Evolutionary conservation across 2,797 vertebrate genomes (phyloP), one percentile per base, ranked within the genome.

Genomic region (Fistularia commersonii): DNA sequence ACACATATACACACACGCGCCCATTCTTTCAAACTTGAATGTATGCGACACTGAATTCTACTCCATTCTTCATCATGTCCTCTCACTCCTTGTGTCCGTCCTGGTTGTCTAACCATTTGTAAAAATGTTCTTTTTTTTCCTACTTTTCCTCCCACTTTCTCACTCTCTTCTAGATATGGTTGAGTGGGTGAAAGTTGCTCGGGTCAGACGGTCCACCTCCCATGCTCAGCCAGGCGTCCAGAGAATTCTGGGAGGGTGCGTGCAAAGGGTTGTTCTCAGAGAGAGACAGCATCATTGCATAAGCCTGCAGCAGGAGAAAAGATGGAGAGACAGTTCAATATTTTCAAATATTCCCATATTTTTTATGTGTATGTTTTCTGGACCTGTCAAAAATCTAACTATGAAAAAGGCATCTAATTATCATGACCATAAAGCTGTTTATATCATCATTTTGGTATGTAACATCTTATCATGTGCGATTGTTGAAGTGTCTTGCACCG

Each of bases 211-310:
- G 74, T 66, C 93, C 92, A 78, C 96, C 94, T 53, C 95, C 87
- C 89, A 97, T 93, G 91, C 94, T 94, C 92, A 99, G 85, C 97
- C 97, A 99, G 82, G 96, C 92, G 32, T 97, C 95, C 94, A 99
- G 92, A 60, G 96, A 95, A 85, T 91, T 95, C 92, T 96, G 97
- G 87, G 97, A 93, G 81, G 96, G 89, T 70, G 90, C 51, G 85
- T 94, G 97, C 87, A 98, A 93, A 88, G 94, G 89, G 82, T 94
- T 82, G 66, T 96, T 98, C 92, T 99, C 96, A 1, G 97, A 96
- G 57, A 99, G 93, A 77, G 97, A 98, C 87, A 99, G 91, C 97
- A 99, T 99, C 97, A 99, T 98, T 95, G 97, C 95, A 92, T 98
- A 98, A 87, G 97, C 96, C 97, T 99, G 89, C 6, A n/a, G 35